A percentile compares a stretch with the other conserved stretches of the same genome.
These are phyloP conservation scores for Antheraea yamamai DNA, from an alignment of 2,888 invertebrate genomes.

Conservation along the genomic window DNA sequence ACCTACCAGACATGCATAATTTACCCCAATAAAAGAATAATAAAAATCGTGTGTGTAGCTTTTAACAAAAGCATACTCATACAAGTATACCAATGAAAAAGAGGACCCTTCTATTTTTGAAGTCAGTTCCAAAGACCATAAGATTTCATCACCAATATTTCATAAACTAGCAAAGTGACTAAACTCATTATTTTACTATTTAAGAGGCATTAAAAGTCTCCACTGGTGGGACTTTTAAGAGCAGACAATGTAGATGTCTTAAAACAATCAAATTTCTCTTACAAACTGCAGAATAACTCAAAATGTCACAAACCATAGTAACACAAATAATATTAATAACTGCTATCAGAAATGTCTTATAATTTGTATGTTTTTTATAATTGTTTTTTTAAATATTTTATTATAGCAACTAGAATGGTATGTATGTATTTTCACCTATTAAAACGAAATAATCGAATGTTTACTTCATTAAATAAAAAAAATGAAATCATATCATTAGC, in stretches of 20 bases:
- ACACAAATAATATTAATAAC: background rate
- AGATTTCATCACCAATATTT: no score
- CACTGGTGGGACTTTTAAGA: background rate
- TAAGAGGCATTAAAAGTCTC: no score
- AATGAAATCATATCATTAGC: background rate
- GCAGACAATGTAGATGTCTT: background rate
- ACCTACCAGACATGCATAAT: no score
- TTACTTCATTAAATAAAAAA: no score
- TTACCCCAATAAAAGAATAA: no score
- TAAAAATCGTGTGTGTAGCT: no score
- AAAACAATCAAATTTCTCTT: background rate
- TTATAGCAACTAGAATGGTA: background rate
- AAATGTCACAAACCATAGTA: background rate
- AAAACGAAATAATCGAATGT: background rate
- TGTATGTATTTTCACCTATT: background rate
- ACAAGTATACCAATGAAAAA: no score
- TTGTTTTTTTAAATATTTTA: background rate
- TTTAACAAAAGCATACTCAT: no score
- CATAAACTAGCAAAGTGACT: no score
- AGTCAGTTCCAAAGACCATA: no score
- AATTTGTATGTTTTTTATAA: background rate
- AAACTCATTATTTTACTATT: no score
- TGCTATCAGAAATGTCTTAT: background rate
- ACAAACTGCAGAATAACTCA: background rate
- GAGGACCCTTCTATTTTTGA: no score